These are phyloP conservation scores for Crocidura indochinensis DNA, from an alignment of 2,797 vertebrate species.

Conservation along the genomic window DNA sequence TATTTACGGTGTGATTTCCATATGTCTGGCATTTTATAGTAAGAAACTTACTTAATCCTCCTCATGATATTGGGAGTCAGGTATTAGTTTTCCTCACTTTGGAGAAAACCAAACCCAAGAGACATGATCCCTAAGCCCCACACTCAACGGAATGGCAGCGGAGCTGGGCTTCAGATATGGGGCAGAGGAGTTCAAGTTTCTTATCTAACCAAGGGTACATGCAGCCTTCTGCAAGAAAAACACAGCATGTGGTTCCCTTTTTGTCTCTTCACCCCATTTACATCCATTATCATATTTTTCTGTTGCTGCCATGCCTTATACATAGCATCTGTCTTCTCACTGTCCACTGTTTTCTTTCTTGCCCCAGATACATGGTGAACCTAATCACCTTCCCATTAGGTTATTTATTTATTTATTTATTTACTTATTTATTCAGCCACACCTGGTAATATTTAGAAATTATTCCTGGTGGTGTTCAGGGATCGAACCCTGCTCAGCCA, in stretches of 20 bases:
- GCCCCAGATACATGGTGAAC: background rate
- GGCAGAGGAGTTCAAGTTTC: background rate
- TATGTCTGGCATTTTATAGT: background rate
- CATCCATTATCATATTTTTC: background rate
- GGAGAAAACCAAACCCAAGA: constrained; percentile 2
- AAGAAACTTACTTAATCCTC: background rate
- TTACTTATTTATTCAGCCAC: too few species aligned
- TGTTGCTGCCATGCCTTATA: background rate
- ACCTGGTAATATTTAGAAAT: too few species aligned
- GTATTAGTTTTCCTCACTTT: constrained; percentile 9
- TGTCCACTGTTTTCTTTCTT: constrained; percentile 47
- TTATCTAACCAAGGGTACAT: background rate
- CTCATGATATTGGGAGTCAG: background rate
- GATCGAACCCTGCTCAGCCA: too few species aligned
- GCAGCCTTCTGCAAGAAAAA: background rate
- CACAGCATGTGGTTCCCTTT: background rate
- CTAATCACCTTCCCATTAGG: background rate
- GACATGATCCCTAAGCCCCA: background rate
- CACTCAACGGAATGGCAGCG: background rate
- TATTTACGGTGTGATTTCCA: constrained; percentile 28
- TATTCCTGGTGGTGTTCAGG: too few species aligned
- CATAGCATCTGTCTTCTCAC: background rate
- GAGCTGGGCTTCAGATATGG: background rate
- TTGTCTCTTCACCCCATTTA: background rate
- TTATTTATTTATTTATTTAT: constrained; percentile 9